Evolutionary conservation across 2,888 invertebrate species (phyloP), one percentile per base, ranked within the genome.

Genomic region (Argyresthia goedartella): DNA sequence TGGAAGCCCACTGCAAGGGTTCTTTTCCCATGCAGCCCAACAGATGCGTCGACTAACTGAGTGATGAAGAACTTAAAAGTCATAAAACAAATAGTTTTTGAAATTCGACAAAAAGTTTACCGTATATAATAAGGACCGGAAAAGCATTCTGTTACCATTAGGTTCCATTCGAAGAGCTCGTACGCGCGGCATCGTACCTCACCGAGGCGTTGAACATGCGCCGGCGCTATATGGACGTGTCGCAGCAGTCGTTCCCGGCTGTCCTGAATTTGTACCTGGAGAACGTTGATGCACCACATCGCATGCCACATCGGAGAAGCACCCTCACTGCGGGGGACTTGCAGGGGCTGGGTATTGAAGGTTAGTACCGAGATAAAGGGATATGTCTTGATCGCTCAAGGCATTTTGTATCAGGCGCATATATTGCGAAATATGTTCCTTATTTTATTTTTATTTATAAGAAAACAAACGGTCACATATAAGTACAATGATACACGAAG

Each of bases 111-210:
- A n/a, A n/a, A n/a, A n/a, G n/a, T n/a, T n/a, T n/a, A n/a, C n/a
- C 25, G 6, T 25, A 25, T 2, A 6, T 6, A 2, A 4, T 25
- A 2, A 25, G 25, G 25, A 4, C 2, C 25, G 6, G 25, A 25
- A 10, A 4, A 39, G 3, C n/a, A 39, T 39, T 39, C 8, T 8
- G 39, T 25, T 4, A 13, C 9, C n/a, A n/a, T 0, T 62, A 96
- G 96, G 95, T 96, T 6, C 97, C 97, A 0, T 76, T 96, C 59
- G 97, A 97, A 71, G 98, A 98, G 76, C 85, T 98, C 65, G 91
- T 94, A 59, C 90, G 92, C 52, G 95, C 98, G 0, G 95, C 97
- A 0, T 90, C 91, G 44, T 88, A 94, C 59, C 81, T 98, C 48
- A 91, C 96, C 11, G 91, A 95, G 67, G 96, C 97, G 0, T 74